Conservation (phyloP, 1,140 invertebrate species). For the Diuraphis noxia region DNA sequence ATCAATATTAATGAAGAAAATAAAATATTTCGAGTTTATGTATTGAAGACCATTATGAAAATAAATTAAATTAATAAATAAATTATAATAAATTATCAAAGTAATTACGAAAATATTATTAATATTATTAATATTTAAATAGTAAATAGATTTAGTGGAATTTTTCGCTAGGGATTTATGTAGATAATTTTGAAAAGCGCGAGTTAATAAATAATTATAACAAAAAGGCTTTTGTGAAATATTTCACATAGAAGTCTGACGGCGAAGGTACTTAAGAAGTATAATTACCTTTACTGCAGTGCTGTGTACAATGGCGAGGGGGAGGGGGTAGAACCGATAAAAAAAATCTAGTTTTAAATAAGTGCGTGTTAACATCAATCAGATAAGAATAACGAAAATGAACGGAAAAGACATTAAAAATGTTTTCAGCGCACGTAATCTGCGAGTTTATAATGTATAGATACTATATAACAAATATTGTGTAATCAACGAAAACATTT, state of each 20-base stretch:
- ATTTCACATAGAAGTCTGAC: not conserved
- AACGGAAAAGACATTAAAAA: not conserved
- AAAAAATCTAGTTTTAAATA: not conserved
- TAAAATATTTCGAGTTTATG: not conserved
- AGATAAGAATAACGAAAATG: not conserved
- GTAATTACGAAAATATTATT: not conserved
- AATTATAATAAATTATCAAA: too few relatives aligned
- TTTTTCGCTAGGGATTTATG: not conserved
- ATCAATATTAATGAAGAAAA: not conserved
- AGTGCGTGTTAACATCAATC: not conserved
- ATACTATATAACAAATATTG: not conserved
- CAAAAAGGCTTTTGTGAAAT: not conserved
- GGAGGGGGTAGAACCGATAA: not conserved
- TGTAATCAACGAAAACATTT: not conserved
- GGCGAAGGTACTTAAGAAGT: not conserved
- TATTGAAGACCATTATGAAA: not conserved
- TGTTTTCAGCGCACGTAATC: not conserved
- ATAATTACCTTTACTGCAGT: not conserved
- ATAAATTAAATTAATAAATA: too few relatives aligned
- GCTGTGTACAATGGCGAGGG: not conserved
- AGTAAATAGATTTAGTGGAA: not conserved
- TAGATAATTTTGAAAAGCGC: not conserved
- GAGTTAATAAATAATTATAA: not conserved
- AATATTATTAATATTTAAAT: too few relatives aligned
- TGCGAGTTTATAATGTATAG: not conserved